Base-by-base conservation (phyloP, 2,888 invertebrate species). In the Julus scanicus region DNA sequence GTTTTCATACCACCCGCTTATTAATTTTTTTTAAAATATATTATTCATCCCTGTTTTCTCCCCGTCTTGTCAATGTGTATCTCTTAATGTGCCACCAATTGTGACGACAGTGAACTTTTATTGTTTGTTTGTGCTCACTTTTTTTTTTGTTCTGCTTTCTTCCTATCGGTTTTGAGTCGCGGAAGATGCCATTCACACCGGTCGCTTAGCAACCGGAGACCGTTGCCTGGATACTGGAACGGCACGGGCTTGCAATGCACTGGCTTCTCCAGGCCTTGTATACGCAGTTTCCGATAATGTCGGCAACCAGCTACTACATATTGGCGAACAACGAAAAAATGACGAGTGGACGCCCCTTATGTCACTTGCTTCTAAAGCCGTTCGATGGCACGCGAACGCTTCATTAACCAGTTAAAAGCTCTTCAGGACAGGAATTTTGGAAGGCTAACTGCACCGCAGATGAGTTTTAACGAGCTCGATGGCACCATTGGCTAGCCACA, bases 111-210 rank as follows among this genome's bases (percentile, higher is more conserved):
- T 37, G 80, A 80, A 80, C 80, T 80, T 80, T 80, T 80, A 80
- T 80, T 80, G 80, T 80, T 80, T 85, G 85, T 85, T 48, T 1
- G 49, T 9, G 29, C 85, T 44, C 44, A 49, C 49, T 49, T 85
- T 44, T 85, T 85, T 40, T 44, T 5, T 5, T 29, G 13, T 44
- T 17, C 84, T n/a, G n/a, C 15, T 84, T 84, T 20, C 11, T 40
- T 20, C 84, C 39, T 39, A 39, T 44, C 44, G 6, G 83, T 20
- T 71, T 39, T 29, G 11, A 29, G 39, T 84, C 84, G 20, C 4
- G 44, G 85, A 85, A 48, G 85, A 85, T 85, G 85, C 85, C 85
- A 85, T 85, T 85, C 85, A 85, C 85, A 85, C 85, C 44, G n/a
- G 85, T 85, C 49, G 85, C 85, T 20, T 85, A 15, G 85, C 85